Evolutionary conservation across 2,113 vertebrate genomes (phyloP), one percentile per base, ranked within the genome.

Genomic region (Turdus rufiventris): DNA sequence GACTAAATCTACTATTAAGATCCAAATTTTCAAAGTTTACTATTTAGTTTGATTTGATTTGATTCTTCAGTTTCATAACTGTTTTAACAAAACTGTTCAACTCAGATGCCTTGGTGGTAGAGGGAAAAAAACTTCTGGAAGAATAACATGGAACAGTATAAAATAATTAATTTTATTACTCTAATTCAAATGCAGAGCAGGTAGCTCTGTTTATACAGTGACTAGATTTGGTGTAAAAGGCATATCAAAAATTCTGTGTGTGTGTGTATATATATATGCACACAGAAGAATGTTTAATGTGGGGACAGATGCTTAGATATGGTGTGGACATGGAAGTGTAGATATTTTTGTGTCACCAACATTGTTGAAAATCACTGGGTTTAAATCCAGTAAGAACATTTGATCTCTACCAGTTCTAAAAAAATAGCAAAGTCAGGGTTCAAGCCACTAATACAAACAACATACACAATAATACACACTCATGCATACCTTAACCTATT

Each of bases 1-100:
- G 63, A 73, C 50, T 87, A 58, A 76, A 91, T 60, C 40, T 56
- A 66, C 34, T 48, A 70, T 80, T 80, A 51, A 53, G 74, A 96
- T 93, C 70, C 67, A 73, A 34, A 79, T 81, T 96, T 97, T 86
- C 72, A 83, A 90, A 77, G 34, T 12, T 58, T 80, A 26, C 14
- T 51, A 26, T 71, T 76, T 73, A 47, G 18, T 73, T 91, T 68
- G 2, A 43, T 73, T 91, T 68, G 2, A 43, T 73, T 85, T 63
- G 21, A 25, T 53, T 94, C 85, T 85, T 94, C 8, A 21, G 3
- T 54, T 82, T 88, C 36, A 26, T 77, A 43, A 34, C 40, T 62
- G 43, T 71, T 86, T 84, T 63, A 56, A 62, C 14, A 28, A 54
- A 76, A 26, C 13, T 45, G 5, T 57, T 62, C 40, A 21, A 9